Base-by-base conservation (phyloP, 2,797 vertebrate genomes). In the Chanos chanos region DNA sequence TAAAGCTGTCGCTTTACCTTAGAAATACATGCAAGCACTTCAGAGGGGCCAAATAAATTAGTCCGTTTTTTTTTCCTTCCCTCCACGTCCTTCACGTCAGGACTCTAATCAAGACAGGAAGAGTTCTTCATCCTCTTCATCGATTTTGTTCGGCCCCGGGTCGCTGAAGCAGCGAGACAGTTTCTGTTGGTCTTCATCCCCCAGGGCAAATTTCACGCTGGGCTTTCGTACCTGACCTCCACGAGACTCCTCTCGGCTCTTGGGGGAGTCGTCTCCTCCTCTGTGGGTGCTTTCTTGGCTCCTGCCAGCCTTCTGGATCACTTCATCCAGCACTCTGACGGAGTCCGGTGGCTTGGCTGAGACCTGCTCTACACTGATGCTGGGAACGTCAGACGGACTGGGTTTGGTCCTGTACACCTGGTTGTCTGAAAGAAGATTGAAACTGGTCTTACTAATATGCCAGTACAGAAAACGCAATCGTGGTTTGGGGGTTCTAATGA, bases 101-200 rank as follows among this genome's bases (percentile, higher is more conserved):
- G n/a, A n/a, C n/a, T n/a, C n/a, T n/a, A n/a, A 74, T 0, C 21
- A 39, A 4, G 67, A 68, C 13, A 31, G 79, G 78, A 89, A 90
- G 49, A 87, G 4, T 4, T 55, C 77, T 9, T 85, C 77, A 3
- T 84, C 87, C 0, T 84, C 74, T 5, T 87, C 88, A 0, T 85
- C 85, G 6, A 90, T 87, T 0, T 88, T 83, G 49, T 87, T 85
- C 0, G 93, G 93, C 18, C 93, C 93, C 0, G 92, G 93, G 82
- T 96, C 93, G 7, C 93, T 96, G 51, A 94, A 84, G 80, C 90
- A 93, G 15, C 93, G 90, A 5, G 88, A 78, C 1, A 89, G 82
- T 28, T 87, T 84, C 68, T 65, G 70, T 0, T 91, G 88, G 55
- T 85, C 86, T 57, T 78, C 77, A 44, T 90, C 90, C 57, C 89